Evolutionary conservation across 2,113 vertebrate genomes (phyloP), one percentile per base, ranked within the genome.

Genomic region (Macaca fascicularis): DNA sequence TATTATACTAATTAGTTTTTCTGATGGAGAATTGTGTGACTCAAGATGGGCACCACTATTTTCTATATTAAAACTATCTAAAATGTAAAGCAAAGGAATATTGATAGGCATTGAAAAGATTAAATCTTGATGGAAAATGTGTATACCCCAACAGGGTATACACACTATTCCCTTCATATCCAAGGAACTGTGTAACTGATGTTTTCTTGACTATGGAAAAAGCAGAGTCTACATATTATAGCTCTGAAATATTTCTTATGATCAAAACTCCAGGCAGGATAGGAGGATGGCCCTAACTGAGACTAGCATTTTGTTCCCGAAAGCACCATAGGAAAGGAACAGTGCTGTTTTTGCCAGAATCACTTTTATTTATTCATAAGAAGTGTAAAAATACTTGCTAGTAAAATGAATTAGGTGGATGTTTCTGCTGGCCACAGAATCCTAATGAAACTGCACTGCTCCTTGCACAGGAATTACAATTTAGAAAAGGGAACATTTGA

Each of bases 331-430:
- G 22, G 32, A 67, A 95, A 91, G 50, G 50, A 93, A 81, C 1
- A 67, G 40, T 8, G 13, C 20, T 19, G 2, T 48, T 35, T 91
- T 16, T 88, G n/a, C 23, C 45, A 89, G 14, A 95, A 2, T 48
- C 17, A 91, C 78, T 82, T 90, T 93, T 74, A 72, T 84, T 89
- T 97, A 89, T 72, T 91, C 40, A 48, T 61, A 25, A 67, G 72
- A 95, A 93, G 40, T 61, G 40, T 43, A 95, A 76, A 94, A 98
- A 94, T 91, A 86, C 9, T 93, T 94, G 57, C 79, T 94, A 89
- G 67, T 78, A 78, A 96, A 95, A 72, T 72, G 27, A 96, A 83
- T 84, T 35, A 59, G 92, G 40, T 0, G 0, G 67, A 72, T 89
- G 35, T 93, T 96, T 94, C 61, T 94, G 23, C 55, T 95, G 89